phyloP scores from a whole-genome alignment of 92 coral and sea anemone genomes.

The Parazoanthus darwini region DNA sequence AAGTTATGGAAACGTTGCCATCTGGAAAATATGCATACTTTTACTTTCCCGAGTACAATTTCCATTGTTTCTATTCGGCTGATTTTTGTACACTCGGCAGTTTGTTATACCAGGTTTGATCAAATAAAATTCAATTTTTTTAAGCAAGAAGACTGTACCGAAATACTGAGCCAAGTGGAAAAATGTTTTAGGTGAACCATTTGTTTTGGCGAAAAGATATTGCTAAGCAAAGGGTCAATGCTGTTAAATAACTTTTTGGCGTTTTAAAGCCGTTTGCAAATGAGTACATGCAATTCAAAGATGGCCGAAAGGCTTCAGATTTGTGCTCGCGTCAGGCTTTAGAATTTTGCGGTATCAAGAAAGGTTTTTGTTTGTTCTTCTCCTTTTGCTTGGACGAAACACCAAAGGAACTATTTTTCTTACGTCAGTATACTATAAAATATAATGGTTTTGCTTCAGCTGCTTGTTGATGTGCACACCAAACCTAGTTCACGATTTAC shows the following conservation, averaged over 20 bases:
- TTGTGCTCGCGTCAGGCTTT: neutral
- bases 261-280: neutral
- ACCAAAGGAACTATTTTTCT: neutral
- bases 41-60: neutral
- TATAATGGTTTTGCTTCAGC: neutral
- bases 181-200: neutral
- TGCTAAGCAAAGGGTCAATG: neutral
- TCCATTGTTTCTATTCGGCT: constrained; percentile 14
- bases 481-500: neutral
- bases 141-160: neutral
- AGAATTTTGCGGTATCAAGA: neutral
- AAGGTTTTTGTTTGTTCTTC: too few species aligned
- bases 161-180: neutral
- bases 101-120: neutral
- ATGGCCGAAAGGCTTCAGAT: neutral
- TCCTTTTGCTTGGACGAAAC: neutral
- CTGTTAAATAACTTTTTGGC: neutral
- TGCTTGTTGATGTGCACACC: neutral
- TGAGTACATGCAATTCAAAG: neutral
- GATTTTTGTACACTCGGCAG: constrained; percentile 1
- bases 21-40: constrained; percentile 16
- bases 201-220: neutral
- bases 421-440: neutral
- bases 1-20: constrained; percentile 9
- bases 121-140: neutral